Evolutionary conservation across 1,140 invertebrate genomes (phyloP).

Genomic region (Apis dorsata): DNA sequence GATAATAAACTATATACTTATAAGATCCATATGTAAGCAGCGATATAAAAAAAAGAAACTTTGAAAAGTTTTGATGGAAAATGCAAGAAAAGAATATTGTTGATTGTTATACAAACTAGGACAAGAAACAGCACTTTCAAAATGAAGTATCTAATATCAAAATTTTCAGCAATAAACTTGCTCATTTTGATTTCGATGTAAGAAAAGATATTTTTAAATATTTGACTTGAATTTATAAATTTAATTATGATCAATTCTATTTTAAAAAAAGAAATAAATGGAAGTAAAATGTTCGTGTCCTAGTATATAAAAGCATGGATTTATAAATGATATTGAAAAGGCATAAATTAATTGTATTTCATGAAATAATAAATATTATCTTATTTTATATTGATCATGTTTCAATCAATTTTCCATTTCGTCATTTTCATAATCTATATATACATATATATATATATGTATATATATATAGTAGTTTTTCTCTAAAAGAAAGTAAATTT

Average conservation of each 20-base stretch:
- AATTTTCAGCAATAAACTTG: constrained; percentile 54
- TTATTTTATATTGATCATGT: constrained; percentile 64
- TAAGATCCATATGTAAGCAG: neutral
- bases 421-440: neutral
- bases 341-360: constrained; percentile 64
- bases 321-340: constrained; percentile 54
- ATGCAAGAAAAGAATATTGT: constrained; percentile 1
- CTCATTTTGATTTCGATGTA: constrained; percentile 32
- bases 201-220: neutral
- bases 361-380: constrained; percentile 67
- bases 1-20: constrained; percentile 45
- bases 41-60: constrained; percentile 7
- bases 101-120: constrained; percentile 46
- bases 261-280: neutral
- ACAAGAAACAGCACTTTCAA: constrained; percentile 40
- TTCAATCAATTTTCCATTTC: constrained; percentile 52
- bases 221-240: neutral
- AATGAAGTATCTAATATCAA: neutral
- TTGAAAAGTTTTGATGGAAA: neutral
- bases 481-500: constrained; percentile 45
- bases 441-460: no score
- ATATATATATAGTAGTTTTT: no score
- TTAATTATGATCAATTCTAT: neutral
- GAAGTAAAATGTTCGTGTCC: constrained; percentile 50
- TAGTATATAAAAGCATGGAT: constrained; percentile 45